phyloP scores from a whole-genome alignment of 1,140 invertebrate genomes.

The Drosophila willistoni region DNA sequence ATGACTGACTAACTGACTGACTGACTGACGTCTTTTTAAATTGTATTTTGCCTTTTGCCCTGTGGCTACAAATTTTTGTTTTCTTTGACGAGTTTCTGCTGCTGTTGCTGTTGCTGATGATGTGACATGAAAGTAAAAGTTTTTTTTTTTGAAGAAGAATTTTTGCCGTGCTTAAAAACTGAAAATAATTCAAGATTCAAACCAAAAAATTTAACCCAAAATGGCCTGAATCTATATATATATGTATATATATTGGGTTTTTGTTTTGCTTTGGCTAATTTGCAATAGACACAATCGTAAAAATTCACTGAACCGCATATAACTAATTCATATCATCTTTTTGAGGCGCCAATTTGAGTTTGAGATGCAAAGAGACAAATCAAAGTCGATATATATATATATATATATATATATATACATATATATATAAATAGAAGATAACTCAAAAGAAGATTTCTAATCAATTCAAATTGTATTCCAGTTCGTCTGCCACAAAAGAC shows the following conservation, averaged over 20 bases:
- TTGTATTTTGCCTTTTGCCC: conserved; percentile 37
- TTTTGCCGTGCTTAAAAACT: conserved; percentile 26
- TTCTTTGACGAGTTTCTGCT: neutral
- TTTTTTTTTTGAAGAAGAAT: conserved; percentile 40
- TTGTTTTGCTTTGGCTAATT: conserved; percentile 32
- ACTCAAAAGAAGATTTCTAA: conserved; percentile 8
- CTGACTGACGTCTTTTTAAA: conserved; percentile 53
- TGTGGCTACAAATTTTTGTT: conserved; percentile 24
- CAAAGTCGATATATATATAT: conserved; percentile 9
- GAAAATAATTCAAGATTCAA: conserved; percentile 8
- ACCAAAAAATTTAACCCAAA: conserved; percentile 6
- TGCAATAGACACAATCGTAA: conserved; percentile 27
- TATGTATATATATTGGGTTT: neutral
- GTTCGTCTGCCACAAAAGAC: conserved; percentile 8
- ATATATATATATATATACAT: neutral
- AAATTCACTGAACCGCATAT: conserved; percentile 54
- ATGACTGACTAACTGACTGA: conserved; percentile 4
- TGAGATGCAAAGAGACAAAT: too few relatives aligned
- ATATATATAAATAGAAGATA: conserved; percentile 1
- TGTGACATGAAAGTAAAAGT: conserved; percentile 68
- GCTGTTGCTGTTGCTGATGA: neutral
- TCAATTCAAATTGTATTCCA: conserved; percentile 57
- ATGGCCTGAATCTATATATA: conserved; percentile 17
- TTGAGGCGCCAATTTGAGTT: conserved; percentile 18
- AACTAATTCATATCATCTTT: conserved; percentile 50